Percentiles rank a stretch among this genome's conserved stretches.
Conservation (phyloP, 2,888 invertebrate genomes). For the Drosophila borborema region DNA sequence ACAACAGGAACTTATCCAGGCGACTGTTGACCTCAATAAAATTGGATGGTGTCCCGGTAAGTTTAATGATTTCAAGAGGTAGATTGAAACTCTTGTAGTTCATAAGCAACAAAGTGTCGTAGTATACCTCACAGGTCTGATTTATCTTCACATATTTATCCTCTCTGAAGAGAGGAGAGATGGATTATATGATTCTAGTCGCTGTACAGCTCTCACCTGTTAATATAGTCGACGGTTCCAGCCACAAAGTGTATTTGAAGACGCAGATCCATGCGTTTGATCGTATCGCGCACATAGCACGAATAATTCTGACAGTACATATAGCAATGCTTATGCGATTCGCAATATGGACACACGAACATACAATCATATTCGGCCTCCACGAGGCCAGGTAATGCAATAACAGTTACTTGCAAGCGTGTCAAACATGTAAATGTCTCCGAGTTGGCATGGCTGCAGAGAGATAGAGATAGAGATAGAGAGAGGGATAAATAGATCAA, state of each 20-base stretch:
- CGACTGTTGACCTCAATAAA: slow-evolving; percentile 77
- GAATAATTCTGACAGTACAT: slow-evolving; percentile 50
- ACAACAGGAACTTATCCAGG: slow-evolving; percentile 75
- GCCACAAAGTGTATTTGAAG: slow-evolving; percentile 71
- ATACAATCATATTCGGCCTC: slow-evolving; percentile 76
- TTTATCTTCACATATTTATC: slow-evolving; percentile 59
- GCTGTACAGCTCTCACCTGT: slow-evolving; percentile 54
- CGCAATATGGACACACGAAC: slow-evolving; percentile 67
- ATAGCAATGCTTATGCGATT: slow-evolving; percentile 49
- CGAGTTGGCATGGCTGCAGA: slow-evolving; percentile 54
- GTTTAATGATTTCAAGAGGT: background rate
- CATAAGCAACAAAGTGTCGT: slow-evolving; percentile 73
- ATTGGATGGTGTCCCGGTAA: slow-evolving; percentile 60
- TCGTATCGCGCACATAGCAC: slow-evolving; percentile 67
- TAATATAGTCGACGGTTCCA: slow-evolving; percentile 53
- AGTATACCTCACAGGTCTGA: slow-evolving; percentile 68
- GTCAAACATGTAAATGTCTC: slow-evolving; percentile 64
- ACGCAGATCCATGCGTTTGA: slow-evolving; percentile 69
- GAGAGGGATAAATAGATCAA: background rate
- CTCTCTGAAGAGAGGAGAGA: slow-evolving; percentile 43
- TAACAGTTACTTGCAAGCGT: slow-evolving; percentile 67
- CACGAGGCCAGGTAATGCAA: slow-evolving; percentile 65
- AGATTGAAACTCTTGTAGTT: slow-evolving; percentile 52
- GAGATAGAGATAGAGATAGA: background rate
- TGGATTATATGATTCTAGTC: too few relatives aligned